Conservation (phyloP, 2,113 vertebrate genomes). For the Rhabdomys dilectus region DNA sequence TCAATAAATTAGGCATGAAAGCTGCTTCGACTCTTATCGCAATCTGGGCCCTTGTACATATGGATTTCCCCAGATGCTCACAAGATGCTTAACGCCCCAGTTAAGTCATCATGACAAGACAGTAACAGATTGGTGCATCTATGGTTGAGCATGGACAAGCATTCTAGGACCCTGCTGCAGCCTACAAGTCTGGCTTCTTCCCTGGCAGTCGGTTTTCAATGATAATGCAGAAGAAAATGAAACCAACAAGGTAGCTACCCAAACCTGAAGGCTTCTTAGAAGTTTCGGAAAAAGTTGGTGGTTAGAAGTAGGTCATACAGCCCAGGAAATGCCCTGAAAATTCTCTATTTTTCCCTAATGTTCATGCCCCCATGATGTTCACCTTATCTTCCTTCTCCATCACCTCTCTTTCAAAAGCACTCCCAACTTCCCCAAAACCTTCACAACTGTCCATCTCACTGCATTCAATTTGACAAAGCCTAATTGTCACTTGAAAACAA, state of each 20-base stretch:
- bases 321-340: slow-evolving; percentile 21
- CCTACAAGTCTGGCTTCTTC: not conserved
- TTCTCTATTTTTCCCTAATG: not conserved
- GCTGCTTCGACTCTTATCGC: not conserved
- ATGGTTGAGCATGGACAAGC: not conserved
- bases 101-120: not conserved
- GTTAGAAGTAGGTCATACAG: not conserved
- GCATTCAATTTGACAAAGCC: not conserved
- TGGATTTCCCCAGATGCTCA: not conserved
- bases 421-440: not conserved
- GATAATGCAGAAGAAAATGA: not conserved
- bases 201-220: not conserved
- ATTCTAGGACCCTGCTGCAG: not conserved
- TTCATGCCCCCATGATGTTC: not conserved
- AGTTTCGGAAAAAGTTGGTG: not conserved
- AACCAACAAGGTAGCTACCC: not conserved
- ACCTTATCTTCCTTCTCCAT: not conserved
- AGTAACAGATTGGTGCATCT: not conserved
- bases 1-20: slow-evolving; percentile 30
- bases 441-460: not conserved
- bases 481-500: not conserved
- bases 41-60: not conserved
- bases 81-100: not conserved
- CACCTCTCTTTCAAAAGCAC: not conserved
- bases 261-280: not conserved